Base-by-base conservation (phyloP, 1,140 invertebrate species). In the Heliconius nattereri region DNA sequence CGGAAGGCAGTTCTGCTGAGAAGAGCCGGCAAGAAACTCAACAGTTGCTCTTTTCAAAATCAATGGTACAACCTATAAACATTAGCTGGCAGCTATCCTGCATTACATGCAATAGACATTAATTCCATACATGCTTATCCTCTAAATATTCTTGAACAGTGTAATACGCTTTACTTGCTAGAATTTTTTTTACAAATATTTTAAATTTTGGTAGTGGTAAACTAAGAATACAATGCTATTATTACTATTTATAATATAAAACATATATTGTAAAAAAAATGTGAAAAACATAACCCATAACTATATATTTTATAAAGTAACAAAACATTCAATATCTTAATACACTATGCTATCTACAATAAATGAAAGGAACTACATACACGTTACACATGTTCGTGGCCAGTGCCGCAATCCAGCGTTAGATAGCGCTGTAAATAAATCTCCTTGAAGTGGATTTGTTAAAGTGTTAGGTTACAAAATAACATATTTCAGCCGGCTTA, bases 401-500 rank as follows among this genome's bases (percentile, higher is more conserved):
- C 23, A 54, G 23, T 29, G 9, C 52, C 8, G 66, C 75, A 73
- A 76, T 52, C 73, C 7, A 20, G 3, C 29, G 35, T 26, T 72
- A 81, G 80, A 35, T 29, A n/a, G 71, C 54, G 19, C 72, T 81
- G n/a, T 71, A 26, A 77, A 20, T 54, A 72, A 40, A 45, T 79
- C 72, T 54, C 9, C 60, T 29, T 66, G 26, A 66, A 75, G 20
- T 60, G 57, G 23, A 72, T 32, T 77, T 8, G 45, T 45, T 40
- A 26, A 77, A 81, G 71, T 81, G 40, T 73, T 72, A 76, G 54
- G 78, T 71, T 73, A 78, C 70, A 81, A 78, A 60, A 71, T 78
- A 73, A 26, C 73, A 71, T 77, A 54, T 81, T 81, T 81, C 71
- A 79, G 84, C 83, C 79, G 75, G 84, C 89, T 92, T 91, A 92